Conservation (phyloP, 1,140 invertebrate genomes). For the Mya arenaria region DNA sequence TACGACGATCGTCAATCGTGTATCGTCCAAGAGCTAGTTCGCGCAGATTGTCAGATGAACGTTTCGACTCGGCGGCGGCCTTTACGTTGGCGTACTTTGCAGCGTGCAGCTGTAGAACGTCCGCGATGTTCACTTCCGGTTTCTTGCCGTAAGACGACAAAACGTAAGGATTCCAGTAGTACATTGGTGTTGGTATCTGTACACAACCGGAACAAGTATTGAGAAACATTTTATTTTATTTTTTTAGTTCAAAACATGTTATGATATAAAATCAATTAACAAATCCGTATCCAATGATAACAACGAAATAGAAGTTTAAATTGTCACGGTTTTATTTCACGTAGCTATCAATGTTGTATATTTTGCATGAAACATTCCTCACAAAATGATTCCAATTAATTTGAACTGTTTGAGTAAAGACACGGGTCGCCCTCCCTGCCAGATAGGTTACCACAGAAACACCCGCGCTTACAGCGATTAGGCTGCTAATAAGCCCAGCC, state of each 20-base stretch:
- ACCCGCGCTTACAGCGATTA: conserved; percentile 29
- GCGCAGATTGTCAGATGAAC: too few species aligned
- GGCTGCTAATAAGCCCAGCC: conserved; percentile 34
- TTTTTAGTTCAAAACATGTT: too few species aligned
- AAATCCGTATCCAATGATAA: too few species aligned
- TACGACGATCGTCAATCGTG: too few species aligned
- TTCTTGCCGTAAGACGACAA: conserved; percentile 14
- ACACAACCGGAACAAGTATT: conserved; percentile 36
- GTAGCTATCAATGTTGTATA: too few species aligned
- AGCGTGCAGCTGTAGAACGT: conserved; percentile 33
- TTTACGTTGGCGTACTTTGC: background rate
- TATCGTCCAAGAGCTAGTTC: too few species aligned
- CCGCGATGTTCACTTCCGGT: conserved; percentile 25
- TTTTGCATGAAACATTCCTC: too few species aligned
- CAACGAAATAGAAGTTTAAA: too few species aligned
- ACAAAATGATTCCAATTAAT: conserved; percentile 47
- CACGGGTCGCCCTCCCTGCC: background rate
- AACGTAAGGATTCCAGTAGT: conserved; percentile 45
- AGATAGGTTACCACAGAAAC: conserved; percentile 22
- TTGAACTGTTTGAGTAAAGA: conserved; percentile 26
- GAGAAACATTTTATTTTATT: conserved; percentile 39
- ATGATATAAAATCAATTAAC: too few species aligned
- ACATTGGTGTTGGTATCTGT: conserved; percentile 35
- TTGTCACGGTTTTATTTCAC: too few species aligned
- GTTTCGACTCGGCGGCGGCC: background rate